Conservation (phyloP, 2,797 vertebrate species). For the Adelosebastes latens region DNA sequence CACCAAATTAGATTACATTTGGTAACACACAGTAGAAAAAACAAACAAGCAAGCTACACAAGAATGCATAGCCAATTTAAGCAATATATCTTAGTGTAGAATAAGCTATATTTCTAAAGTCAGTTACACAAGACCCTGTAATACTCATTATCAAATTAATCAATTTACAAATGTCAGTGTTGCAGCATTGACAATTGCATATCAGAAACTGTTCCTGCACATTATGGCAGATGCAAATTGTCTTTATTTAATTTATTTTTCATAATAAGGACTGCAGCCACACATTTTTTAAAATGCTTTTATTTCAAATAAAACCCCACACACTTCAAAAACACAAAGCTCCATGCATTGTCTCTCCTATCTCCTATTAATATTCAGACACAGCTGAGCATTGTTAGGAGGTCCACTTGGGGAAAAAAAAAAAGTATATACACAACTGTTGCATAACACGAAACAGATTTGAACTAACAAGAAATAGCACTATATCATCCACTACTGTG, state of each 20-base stretch:
- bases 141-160: not conserved
- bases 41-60: not conserved
- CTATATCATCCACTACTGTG: not conserved
- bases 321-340: conserved; percentile 26
- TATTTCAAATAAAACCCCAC: conserved; percentile 56
- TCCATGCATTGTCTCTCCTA: not conserved
- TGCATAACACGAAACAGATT: conserved; percentile 19
- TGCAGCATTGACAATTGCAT: not conserved
- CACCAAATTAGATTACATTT: not conserved
- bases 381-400: not conserved
- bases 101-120: not conserved
- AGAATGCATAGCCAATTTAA: not conserved
- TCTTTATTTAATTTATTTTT: not conserved
- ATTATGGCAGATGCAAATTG: not conserved
- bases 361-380: not conserved
- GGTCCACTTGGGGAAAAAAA: not conserved
- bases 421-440: conserved; percentile 22
- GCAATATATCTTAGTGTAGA: not conserved
- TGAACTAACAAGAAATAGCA: conserved; percentile 9
- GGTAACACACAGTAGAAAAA: not conserved
- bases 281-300: conserved; percentile 46
- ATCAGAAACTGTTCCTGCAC: not conserved
- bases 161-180: not conserved
- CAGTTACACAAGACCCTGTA: not conserved
- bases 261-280: not conserved